Evolutionary conservation across 2,113 vertebrate species (phyloP).

Genomic region (Malurus melanocephalus): DNA sequence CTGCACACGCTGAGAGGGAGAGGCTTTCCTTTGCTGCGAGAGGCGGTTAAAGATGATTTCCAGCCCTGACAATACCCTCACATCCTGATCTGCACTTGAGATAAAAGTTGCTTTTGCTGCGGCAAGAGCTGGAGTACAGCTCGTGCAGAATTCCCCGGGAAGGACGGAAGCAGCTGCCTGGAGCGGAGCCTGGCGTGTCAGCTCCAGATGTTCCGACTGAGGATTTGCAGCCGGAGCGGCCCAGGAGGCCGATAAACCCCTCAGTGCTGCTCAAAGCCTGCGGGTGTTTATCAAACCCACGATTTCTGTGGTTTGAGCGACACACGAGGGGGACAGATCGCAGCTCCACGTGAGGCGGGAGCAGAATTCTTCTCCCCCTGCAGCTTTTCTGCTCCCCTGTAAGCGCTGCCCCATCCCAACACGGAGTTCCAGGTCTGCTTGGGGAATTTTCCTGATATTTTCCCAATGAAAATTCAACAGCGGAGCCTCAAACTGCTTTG

Average conservation of each 20-base stretch:
- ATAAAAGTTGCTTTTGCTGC: not conserved
- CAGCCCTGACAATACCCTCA: not conserved
- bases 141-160: not conserved
- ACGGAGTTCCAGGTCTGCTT: not conserved
- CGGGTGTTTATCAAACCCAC: not conserved
- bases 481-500: not conserved
- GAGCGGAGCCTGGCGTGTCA: not conserved
- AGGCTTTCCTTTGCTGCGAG: not conserved
- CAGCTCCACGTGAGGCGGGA: not conserved
- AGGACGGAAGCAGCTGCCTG: not conserved
- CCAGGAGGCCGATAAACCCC: not conserved
- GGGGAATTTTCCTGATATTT: not conserved
- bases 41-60: not conserved
- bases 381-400: not conserved
- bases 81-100: not conserved
- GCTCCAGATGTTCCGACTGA: not conserved
- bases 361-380: not conserved
- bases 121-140: rapidly evolving
- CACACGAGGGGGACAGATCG: rapidly evolving
- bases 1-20: not conserved
- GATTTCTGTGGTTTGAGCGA: rapidly evolving
- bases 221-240: not conserved
- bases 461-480: not conserved
- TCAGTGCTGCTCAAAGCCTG: not conserved
- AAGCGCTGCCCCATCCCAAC: not conserved